Percentiles rank a stretch among this genome's conserved stretches.
Conservation (phyloP, 2,888 invertebrate species). For the Actias luna region DNA sequence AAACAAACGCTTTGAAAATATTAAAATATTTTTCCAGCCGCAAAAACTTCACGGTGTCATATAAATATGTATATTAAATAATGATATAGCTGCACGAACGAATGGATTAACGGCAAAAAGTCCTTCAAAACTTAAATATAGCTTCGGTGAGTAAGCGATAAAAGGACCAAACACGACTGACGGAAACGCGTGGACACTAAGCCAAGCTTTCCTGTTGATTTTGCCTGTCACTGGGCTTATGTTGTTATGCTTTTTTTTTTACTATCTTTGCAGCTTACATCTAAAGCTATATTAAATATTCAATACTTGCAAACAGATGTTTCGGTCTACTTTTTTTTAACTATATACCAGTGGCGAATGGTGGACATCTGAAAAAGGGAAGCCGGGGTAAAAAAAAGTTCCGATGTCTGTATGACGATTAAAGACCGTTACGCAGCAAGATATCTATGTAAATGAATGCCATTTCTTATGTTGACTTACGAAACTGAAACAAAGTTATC, state of each 20-base stretch:
- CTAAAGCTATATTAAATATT: not conserved
- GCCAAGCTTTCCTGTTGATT: constrained; percentile 54
- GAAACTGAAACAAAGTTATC: too few species aligned
- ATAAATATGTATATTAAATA: not conserved
- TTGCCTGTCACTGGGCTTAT: constrained; percentile 29
- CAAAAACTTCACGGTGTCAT: too few species aligned
- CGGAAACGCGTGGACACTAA: constrained; percentile 40
- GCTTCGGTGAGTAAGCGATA: constrained; percentile 23
- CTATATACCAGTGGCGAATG: too few species aligned
- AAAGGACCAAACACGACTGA: constrained; percentile 17
- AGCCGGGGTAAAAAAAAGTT: too few species aligned
- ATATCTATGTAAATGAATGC: too few species aligned
- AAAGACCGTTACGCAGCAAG: too few species aligned
- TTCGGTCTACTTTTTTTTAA: too few species aligned
- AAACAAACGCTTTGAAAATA: too few species aligned
- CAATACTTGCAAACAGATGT: not conserved
- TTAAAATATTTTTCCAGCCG: too few species aligned
- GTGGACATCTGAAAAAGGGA: too few species aligned
- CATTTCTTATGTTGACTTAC: too few species aligned
- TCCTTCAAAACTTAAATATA: constrained; percentile 10
- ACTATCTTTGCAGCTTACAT: not conserved
- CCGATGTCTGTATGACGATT: too few species aligned
- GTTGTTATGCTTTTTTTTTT: constrained; percentile 6
- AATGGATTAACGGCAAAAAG: not conserved
- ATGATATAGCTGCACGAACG: not conserved